These are phyloP conservation scores for Styela clava DNA, from an alignment of 23 tunicate species.

Conservation along the genomic window DNA sequence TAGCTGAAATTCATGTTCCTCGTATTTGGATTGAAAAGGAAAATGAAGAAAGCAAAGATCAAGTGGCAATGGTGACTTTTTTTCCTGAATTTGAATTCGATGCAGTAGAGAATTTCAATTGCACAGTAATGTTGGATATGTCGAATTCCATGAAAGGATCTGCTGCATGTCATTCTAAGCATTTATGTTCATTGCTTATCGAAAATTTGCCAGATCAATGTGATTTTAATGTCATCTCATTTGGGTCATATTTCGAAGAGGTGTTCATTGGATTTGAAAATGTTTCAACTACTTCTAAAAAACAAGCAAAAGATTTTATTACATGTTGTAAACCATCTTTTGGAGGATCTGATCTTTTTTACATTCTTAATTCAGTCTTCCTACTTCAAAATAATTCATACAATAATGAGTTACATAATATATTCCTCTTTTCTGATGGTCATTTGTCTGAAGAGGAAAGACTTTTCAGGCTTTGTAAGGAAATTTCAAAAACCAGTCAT, in stretches of 20 bases:
- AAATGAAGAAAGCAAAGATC: background rate
- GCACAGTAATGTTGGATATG: conserved; percentile 60
- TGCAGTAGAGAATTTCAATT: conserved; percentile 36
- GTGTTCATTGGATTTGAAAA: conserved; percentile 40
- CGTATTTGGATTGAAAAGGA: conserved; percentile 67
- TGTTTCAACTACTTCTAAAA: conserved; percentile 12
- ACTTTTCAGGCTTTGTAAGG: conserved; percentile 26
- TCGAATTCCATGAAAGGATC: conserved; percentile 48
- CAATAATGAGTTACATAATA: conserved; percentile 18
- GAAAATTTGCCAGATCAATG: conserved; percentile 35
- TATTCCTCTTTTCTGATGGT: conserved; percentile 76
- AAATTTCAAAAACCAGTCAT: conserved; percentile 17
- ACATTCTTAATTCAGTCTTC: background rate
- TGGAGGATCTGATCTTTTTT: conserved; percentile 19
- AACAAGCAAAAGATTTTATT: conserved; percentile 32
- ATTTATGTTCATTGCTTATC: conserved; percentile 40
- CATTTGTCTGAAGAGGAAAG: conserved; percentile 43
- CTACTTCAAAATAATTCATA: background rate
- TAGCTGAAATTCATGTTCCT: conserved; percentile 89
- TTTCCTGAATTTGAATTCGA: conserved; percentile 81
- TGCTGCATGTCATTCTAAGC: conserved; percentile 6
- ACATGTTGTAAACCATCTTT: background rate
- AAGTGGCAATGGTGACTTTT: conserved; percentile 63
- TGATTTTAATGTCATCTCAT: conserved; percentile 43
- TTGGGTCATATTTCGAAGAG: conserved; percentile 57